phyloP scores from a whole-genome alignment of 1,140 invertebrate genomes.

The Oppia nitens region DNA sequence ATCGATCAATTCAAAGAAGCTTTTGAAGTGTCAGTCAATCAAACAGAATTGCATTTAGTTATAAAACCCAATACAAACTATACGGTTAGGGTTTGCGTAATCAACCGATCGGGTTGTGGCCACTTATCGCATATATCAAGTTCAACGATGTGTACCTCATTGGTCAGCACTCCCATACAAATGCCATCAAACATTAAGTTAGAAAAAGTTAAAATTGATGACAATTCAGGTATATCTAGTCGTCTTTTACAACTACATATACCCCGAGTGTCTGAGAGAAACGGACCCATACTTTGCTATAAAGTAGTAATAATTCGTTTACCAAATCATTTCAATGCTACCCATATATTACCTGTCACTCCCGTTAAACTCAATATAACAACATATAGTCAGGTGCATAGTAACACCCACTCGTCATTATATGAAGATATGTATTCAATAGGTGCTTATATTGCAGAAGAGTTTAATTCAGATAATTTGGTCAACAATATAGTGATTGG shows the following conservation, averaged over 20 bases:
- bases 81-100: slow-evolving; percentile 19
- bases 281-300: slow-evolving; percentile 46
- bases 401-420: background rate
- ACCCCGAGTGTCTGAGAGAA: slow-evolving; percentile 58
- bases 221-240: slow-evolving; percentile 12
- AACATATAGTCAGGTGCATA: slow-evolving; percentile 19
- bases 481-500: slow-evolving; percentile 15
- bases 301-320: slow-evolving; percentile 19
- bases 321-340: slow-evolving; percentile 3
- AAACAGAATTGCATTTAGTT: slow-evolving; percentile 17
- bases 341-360: slow-evolving; percentile 6
- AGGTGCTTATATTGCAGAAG: slow-evolving; percentile 23
- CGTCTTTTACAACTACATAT: slow-evolving; percentile 30
- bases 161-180: slow-evolving; percentile 13
- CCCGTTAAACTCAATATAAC: slow-evolving; percentile 20
- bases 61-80: slow-evolving; percentile 27
- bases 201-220: slow-evolving; percentile 10
- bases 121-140: slow-evolving; percentile 5
- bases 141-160: slow-evolving; percentile 15
- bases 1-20: slow-evolving; percentile 16
- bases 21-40: slow-evolving; percentile 13
- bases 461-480: slow-evolving; percentile 16
- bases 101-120: slow-evolving; percentile 22
- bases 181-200: slow-evolving; percentile 16
- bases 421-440: background rate